Evolutionary conservation across 1,140 invertebrate genomes (phyloP).

Genomic region (Anoplolepis gracilipes): DNA sequence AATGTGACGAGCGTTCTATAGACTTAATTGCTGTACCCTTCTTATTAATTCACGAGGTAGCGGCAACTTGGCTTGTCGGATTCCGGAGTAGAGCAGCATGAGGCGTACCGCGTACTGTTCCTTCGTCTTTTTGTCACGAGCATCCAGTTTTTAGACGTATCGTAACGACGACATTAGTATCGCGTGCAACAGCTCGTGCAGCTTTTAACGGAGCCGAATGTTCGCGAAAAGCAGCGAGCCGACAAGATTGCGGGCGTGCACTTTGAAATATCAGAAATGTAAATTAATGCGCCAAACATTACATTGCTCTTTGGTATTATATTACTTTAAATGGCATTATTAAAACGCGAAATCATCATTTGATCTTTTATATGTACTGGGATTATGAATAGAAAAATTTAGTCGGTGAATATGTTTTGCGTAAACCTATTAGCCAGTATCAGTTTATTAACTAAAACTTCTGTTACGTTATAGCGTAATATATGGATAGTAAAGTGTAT

Average conservation of each 20-base stretch:
- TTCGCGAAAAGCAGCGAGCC: conserved; percentile 39
- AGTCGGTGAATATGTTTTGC: conserved; percentile 2
- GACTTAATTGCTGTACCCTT: conserved; percentile 56
- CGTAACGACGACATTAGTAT: conserved; percentile 73
- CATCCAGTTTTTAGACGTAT: conserved; percentile 50
- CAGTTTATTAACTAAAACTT: neutral
- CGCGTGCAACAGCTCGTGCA: conserved; percentile 67
- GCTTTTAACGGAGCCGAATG: conserved; percentile 35
- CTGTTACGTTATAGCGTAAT: neutral
- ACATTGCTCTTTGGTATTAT: conserved; percentile 1
- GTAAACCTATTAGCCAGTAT: neutral
- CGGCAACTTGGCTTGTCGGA: conserved; percentile 33
- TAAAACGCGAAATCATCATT: neutral
- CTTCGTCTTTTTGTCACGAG: conserved; percentile 27
- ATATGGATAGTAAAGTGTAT: neutral
- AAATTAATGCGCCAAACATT: conserved; percentile 56
- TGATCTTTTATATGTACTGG: neutral
- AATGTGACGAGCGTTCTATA: conserved; percentile 53
- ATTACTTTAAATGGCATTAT: conserved; percentile 1
- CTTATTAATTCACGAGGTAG: conserved; percentile 47
- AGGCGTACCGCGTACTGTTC: neutral
- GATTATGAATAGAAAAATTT: neutral
- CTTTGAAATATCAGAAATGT: conserved; percentile 28
- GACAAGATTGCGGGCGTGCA: conserved; percentile 34
- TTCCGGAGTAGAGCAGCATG: neutral